Evolutionary conservation across 1,140 invertebrate species (phyloP), one percentile per base, ranked within the genome.

Genomic region (Daktulosphaira vitifoliae): DNA sequence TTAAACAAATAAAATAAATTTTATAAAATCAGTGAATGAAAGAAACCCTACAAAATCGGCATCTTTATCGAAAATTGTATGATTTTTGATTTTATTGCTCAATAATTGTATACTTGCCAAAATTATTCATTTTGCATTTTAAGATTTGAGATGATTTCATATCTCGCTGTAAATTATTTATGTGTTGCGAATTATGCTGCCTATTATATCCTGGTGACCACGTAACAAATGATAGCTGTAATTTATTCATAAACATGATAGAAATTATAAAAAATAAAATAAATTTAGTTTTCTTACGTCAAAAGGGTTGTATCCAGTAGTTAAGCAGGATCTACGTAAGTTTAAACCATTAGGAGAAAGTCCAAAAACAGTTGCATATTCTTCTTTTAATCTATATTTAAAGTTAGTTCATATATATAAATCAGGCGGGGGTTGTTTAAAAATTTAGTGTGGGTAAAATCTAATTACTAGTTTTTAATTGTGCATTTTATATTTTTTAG

Each of bases 381-480:
- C 54, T 9, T 59, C 54, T 46, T 59, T 46, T 44, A 59, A 59
- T n/a, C 54, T 59, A n/a, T 33, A 33, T 33, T 33, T 33, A 33
- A 44, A 54, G 16, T 5, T 20, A n/a, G 16, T 39, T 23, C 8
- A 11, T 39, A n/a, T n/a, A 39, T 39, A 8, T 22, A 39, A 6
- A 20, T n/a, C n/a, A n/a, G n/a, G n/a, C n/a, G n/a, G n/a, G n/a
- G n/a, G n/a, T n/a, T n/a, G n/a, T n/a, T n/a, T n/a, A n/a, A n/a
- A n/a, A n/a, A n/a, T n/a, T n/a, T n/a, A n/a, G n/a, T n/a, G n/a
- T n/a, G n/a, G n/a, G n/a, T n/a, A n/a, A n/a, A n/a, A n/a, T n/a
- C n/a, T n/a, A n/a, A n/a, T n/a, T n/a, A n/a, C n/a, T n/a, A n/a
- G n/a, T n/a, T n/a, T n/a, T n/a, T n/a, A n/a, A n/a, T n/a, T n/a